These are phyloP conservation scores for Lacanobia oleracea DNA, from an alignment of 2,888 invertebrate genomes.

Conservation along the genomic window DNA sequence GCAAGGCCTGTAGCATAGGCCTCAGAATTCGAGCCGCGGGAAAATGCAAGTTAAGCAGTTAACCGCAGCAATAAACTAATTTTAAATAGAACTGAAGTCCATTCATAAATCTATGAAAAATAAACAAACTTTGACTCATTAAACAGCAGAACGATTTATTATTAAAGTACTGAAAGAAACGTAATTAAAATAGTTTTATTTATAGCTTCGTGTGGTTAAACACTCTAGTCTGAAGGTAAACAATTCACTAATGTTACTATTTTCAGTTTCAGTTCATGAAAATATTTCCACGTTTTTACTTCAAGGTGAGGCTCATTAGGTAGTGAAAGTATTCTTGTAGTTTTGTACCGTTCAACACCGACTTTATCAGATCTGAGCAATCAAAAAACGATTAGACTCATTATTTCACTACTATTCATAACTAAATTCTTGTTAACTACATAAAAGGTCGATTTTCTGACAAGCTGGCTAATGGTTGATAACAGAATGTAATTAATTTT, in stretches of 20 bases:
- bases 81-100: neutral
- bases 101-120: slow-evolving; percentile 27
- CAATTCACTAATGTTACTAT: slow-evolving; percentile 37
- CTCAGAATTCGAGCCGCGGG: no score
- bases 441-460: slow-evolving; percentile 20
- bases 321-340: neutral
- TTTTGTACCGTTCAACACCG: slow-evolving; percentile 11
- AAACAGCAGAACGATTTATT: slow-evolving; percentile 37
- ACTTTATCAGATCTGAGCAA: slow-evolving; percentile 25
- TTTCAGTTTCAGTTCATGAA: slow-evolving; percentile 31
- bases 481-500: neutral
- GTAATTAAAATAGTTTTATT: slow-evolving; percentile 45
- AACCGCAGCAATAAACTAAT: neutral
- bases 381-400: slow-evolving; percentile 32
- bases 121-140: neutral
- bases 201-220: slow-evolving; percentile 31
- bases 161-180: slow-evolving; percentile 32
- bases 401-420: slow-evolving; percentile 26
- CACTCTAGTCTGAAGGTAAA: neutral
- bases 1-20: no score
- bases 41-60: no score
- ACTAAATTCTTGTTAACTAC: slow-evolving; percentile 34
- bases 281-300: slow-evolving; percentile 39
- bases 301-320: slow-evolving; percentile 41
- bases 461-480: neutral